Evolutionary conservation across 30 jellyfish, hydroid and myxozoan species (phyloP).

Genomic region (Turritopsis rubra): DNA sequence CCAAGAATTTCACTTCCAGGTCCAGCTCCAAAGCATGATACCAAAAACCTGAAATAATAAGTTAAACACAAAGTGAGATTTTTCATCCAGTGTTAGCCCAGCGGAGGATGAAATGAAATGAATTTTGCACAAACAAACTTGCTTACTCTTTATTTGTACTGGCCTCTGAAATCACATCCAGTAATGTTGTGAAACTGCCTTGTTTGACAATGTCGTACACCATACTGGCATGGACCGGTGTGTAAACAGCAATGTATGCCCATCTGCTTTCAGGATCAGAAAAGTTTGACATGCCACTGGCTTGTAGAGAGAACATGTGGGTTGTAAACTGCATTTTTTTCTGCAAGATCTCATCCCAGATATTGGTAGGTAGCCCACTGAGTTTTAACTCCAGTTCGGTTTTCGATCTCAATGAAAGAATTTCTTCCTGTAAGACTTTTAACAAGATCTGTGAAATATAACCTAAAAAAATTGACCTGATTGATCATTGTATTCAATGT

Average conservation of each 20-base stretch:
- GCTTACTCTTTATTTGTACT: slow-evolving; percentile 11
- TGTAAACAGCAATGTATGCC: slow-evolving; percentile 95
- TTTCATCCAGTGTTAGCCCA: background rate
- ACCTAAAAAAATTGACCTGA: slow-evolving; percentile 32
- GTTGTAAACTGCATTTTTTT: slow-evolving; percentile 66
- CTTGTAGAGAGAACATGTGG: slow-evolving; percentile 81
- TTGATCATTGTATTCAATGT: no score
- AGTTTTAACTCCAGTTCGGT: slow-evolving; percentile 66
- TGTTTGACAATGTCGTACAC: slow-evolving; percentile 55
- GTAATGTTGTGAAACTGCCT: slow-evolving; percentile 24
- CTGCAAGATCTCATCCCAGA: slow-evolving; percentile 68
- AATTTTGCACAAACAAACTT: background rate
- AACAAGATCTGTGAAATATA: slow-evolving; percentile 43
- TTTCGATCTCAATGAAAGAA: slow-evolving; percentile 59
- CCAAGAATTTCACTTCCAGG: slow-evolving; percentile 96
- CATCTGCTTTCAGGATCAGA: slow-evolving; percentile 85
- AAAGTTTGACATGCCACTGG: slow-evolving; percentile 83
- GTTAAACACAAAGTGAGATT: background rate
- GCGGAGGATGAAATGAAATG: background rate
- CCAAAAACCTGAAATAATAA: slow-evolving; percentile 45
- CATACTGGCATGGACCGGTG: slow-evolving; percentile 96
- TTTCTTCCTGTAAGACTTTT: slow-evolving; percentile 34
- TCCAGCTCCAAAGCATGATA: slow-evolving; percentile 95
- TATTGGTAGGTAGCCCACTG: slow-evolving; percentile 42
- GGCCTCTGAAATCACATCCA: slow-evolving; percentile 15